Base-by-base conservation (phyloP, 2,888 invertebrate genomes). In the Zootermopsis nevadensis region DNA sequence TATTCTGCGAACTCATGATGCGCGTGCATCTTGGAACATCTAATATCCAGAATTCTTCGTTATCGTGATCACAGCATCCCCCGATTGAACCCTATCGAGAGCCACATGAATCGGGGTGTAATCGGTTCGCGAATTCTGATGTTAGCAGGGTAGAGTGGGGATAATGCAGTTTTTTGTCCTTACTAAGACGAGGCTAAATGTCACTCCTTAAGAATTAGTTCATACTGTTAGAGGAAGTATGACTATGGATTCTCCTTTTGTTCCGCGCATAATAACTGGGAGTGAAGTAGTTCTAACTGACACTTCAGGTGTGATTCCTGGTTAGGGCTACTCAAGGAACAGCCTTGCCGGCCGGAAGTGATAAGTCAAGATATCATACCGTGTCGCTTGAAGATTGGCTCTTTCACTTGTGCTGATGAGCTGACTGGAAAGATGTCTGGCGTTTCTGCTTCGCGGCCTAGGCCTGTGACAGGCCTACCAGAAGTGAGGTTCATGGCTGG, bases 291-390 rank as follows among this genome's bases (percentile, higher is more conserved):
- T 27, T 60, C 2, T n/a, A 12, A 8, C 27, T 60, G 60, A 4
- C 60, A 60, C 60, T 60, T 60, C 60, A 60, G 60, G 60, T 60
- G 60, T 60, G 60, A 27, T 60, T 60, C n/a, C 60, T n/a, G 8
- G 27, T n/a, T n/a, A n/a, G n/a, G n/a, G 27, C 27, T 60, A 60
- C 60, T 27, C 6, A 27, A 6, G 4, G 27, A 27, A 0, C 10
- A 60, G 60, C n/a, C 60, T 60, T 7, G n/a, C 60, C n/a, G 60
- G n/a, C 24, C 60, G 60, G 60, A 60, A 60, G 60, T 60, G 60
- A 60, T n/a, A 60, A 27, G 60, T n/a, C 27, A 60, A 27, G 60
- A n/a, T n/a, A n/a, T 12, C 27, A 60, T 15, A 6, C 60, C 60
- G 60, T 55, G 55, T n/a, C 60, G n/a, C n/a, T 6, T 60, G n/a